These are phyloP conservation scores for Carassius gibelio DNA, from an alignment of 2,113 vertebrate genomes.

Conservation along the genomic window DNA sequence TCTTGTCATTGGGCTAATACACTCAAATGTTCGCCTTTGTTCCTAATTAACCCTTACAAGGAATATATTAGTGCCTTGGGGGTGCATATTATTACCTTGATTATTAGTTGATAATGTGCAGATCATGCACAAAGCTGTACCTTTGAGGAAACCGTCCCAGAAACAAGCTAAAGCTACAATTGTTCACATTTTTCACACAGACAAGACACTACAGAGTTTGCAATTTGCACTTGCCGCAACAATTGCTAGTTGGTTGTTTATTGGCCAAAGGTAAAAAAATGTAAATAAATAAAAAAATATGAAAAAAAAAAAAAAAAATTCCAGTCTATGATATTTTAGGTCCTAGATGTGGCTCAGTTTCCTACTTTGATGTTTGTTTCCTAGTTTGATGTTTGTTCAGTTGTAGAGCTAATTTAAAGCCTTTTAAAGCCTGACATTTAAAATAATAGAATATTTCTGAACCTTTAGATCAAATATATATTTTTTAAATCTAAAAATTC, in stretches of 20 bases:
- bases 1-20: not conserved
- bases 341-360: not conserved
- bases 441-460: too few relatives aligned
- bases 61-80: not conserved
- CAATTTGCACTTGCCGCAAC: too few relatives aligned
- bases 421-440: too few relatives aligned
- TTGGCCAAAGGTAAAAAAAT: not conserved
- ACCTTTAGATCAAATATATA: not conserved
- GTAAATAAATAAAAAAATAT: too few relatives aligned
- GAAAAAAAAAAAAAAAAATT: too few relatives aligned
- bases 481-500: not conserved
- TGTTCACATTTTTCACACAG: not conserved
- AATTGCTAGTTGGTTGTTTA: not conserved
- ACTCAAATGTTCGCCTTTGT: not conserved
- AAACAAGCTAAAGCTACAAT: not conserved
- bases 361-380: not conserved
- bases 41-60: not conserved
- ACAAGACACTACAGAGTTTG: too few relatives aligned
- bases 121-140: not conserved
- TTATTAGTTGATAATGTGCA: not conserved
- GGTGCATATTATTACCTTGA: not conserved
- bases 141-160: not conserved
- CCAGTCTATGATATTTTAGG: not conserved
- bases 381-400: not conserved
- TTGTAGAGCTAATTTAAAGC: not conserved